Evolutionary conservation across 2,888 invertebrate genomes (phyloP).

Genomic region (Ophion ventricosus): DNA sequence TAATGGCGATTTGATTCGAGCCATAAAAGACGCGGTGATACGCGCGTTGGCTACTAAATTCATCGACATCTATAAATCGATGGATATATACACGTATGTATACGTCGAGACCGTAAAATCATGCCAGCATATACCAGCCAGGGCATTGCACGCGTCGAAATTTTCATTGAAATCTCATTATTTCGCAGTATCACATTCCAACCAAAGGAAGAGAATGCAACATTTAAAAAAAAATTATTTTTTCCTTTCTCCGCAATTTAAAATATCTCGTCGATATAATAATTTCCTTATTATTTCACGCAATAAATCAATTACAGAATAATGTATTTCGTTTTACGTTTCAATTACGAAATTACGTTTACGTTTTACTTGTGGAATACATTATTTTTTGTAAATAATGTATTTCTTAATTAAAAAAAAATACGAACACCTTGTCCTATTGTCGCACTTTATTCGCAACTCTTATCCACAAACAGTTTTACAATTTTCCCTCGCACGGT

Average conservation of each 20-base stretch:
- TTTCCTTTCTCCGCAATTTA: background rate
- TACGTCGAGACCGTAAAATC: slow-evolving; percentile 19
- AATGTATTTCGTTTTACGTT: background rate
- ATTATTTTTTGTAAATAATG: no score
- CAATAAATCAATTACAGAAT: background rate
- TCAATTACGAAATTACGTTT: no score
- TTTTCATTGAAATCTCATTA: slow-evolving; percentile 12
- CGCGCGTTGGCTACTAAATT: slow-evolving; percentile 38
- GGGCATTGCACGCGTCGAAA: background rate
- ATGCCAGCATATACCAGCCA: background rate
- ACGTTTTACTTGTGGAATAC: no score
- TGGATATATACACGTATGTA: slow-evolving; percentile 8
- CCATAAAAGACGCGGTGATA: slow-evolving; percentile 47
- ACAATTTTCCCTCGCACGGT: background rate
- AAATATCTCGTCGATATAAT: background rate
- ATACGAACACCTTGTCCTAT: background rate
- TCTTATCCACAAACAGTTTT: no score
- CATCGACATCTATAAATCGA: slow-evolving; percentile 37
- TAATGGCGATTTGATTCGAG: slow-evolving; percentile 61
- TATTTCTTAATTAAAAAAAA: background rate
- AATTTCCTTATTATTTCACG: background rate
- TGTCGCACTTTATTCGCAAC: background rate
- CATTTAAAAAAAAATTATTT: no score
- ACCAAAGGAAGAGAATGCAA: background rate
- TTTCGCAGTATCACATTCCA: background rate